Conservation (phyloP, 2,888 invertebrate genomes). For the Orchestes rusci region DNA sequence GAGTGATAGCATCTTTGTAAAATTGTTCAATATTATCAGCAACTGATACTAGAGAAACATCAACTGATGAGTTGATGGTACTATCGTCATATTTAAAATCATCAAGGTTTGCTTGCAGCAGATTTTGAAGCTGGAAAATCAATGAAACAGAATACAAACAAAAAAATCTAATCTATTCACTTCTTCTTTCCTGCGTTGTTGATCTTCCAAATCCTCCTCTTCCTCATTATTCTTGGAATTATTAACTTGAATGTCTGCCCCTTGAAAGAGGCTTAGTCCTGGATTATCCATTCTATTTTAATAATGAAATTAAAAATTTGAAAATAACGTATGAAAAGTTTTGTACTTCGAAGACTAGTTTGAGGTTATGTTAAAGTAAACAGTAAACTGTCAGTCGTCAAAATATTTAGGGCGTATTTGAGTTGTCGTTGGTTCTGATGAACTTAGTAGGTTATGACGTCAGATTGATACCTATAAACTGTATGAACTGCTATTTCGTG, state of each 20-base stretch:
- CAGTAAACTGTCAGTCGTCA: too few relatives aligned
- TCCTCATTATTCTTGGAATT: constrained; percentile 59
- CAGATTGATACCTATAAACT: too few relatives aligned
- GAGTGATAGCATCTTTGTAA: constrained; percentile 30
- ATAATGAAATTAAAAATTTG: too few relatives aligned
- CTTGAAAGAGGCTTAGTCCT: constrained; percentile 65
- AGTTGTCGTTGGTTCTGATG: too few relatives aligned
- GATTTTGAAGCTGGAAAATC: constrained; percentile 55
- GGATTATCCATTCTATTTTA: constrained; percentile 45
- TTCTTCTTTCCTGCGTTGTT: constrained; percentile 59
- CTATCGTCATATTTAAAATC: constrained; percentile 59
- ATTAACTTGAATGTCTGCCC: constrained; percentile 58
- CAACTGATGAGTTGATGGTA: constrained; percentile 35
- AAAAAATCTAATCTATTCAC: constrained; percentile 38
- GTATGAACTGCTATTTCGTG: too few relatives aligned
- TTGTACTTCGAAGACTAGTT: too few relatives aligned
- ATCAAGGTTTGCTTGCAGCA: constrained; percentile 60
- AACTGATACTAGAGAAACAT: constrained; percentile 30
- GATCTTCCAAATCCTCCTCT: constrained; percentile 56
- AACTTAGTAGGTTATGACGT: too few relatives aligned
- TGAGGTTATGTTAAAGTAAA: too few relatives aligned
- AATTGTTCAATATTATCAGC: constrained; percentile 28
- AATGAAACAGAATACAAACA: neutral
- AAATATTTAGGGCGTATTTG: too few relatives aligned
- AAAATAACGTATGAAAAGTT: too few relatives aligned